Evolutionary conservation across 2,113 vertebrate species (phyloP).

Genomic region (Ptilonorhynchus violaceus): DNA sequence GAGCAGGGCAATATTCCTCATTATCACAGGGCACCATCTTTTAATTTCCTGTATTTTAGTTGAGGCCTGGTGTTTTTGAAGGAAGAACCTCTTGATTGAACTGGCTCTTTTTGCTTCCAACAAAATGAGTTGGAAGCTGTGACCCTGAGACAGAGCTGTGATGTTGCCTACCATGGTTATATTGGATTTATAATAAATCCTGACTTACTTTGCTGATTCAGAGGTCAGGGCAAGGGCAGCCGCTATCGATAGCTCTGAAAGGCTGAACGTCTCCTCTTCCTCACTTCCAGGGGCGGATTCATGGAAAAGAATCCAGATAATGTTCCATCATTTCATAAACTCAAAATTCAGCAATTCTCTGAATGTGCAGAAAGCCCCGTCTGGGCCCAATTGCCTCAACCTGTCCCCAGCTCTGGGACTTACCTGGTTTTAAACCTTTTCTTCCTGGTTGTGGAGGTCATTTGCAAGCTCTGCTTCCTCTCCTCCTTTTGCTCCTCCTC

Average conservation of each 20-base stretch:
- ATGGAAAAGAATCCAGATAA: conserved; percentile 18
- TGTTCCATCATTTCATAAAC: not conserved
- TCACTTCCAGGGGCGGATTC: conserved; percentile 55
- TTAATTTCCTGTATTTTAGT: not conserved
- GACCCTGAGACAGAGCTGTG: accelerated
- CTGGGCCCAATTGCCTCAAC: not conserved
- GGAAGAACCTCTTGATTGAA: not conserved
- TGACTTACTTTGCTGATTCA: conserved; percentile 54
- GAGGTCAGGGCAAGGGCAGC: conserved; percentile 73
- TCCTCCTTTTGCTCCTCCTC: conserved; percentile 72
- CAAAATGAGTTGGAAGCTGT: not conserved
- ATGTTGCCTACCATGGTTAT: not conserved
- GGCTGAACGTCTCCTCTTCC: conserved; percentile 71
- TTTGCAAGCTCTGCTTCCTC: conserved; percentile 64
- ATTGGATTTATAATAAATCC: accelerated
- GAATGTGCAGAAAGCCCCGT: not conserved
- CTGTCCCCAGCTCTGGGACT: not conserved
- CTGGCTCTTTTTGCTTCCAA: not conserved
- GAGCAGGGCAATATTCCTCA: not conserved
- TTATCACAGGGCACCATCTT: not conserved
- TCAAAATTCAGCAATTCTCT: not conserved
- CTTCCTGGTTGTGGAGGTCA: conserved; percentile 65
- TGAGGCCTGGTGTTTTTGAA: not conserved
- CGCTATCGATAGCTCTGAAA: conserved; percentile 68
- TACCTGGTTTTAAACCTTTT: conserved; percentile 76